Evolutionary conservation across 2,797 vertebrate species (phyloP).

Genomic region (Hirundo rustica): DNA sequence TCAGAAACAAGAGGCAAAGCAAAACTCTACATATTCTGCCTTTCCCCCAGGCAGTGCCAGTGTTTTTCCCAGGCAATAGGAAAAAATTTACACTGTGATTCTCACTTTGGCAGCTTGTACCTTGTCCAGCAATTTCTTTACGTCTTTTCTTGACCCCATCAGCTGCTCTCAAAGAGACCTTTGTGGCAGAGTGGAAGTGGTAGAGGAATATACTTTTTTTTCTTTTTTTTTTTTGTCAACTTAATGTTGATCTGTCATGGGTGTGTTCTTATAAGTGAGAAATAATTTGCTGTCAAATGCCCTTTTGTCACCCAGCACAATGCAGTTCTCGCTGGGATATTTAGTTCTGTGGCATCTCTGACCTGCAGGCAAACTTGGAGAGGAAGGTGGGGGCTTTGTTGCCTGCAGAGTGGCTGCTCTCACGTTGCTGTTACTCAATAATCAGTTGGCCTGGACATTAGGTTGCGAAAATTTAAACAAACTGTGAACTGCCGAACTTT

Average conservation of each 20-base stretch:
- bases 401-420: background rate
- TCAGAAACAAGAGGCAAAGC: background rate
- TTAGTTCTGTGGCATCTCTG: background rate
- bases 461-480: constrained; percentile 34
- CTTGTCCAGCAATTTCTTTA: background rate
- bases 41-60: background rate
- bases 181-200: background rate
- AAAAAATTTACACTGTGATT: background rate
- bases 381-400: background rate
- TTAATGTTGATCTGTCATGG: background rate
- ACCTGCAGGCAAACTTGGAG: background rate
- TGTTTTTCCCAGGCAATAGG: background rate
- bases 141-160: background rate
- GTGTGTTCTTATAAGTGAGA: background rate
- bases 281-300: background rate
- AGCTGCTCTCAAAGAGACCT: background rate
- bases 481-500: constrained; percentile 25
- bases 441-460: constrained; percentile 8
- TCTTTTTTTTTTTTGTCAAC: background rate
- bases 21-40: background rate
- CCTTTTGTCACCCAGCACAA: background rate
- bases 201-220: background rate
- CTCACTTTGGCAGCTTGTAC: background rate
- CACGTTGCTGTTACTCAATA: background rate
- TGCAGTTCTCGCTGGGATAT: background rate